Evolutionary conservation across 2,797 vertebrate species (phyloP), one percentile per base, ranked within the genome.

Genomic region (Bradypodion pumilum): DNA sequence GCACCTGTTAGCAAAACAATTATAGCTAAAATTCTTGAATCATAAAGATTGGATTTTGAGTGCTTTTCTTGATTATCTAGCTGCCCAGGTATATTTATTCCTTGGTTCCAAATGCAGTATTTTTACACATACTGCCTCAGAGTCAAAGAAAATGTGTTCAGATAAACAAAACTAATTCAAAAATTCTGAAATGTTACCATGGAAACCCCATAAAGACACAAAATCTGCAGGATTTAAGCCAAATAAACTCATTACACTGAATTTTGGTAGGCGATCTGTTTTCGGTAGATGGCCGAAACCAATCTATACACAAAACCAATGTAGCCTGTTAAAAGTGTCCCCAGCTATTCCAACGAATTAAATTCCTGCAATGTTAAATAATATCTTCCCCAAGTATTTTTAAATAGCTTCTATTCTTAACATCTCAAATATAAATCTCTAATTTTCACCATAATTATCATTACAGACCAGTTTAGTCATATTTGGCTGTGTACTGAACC

Each of bases 11-110:
- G 7, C 49, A 52, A 52, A 52, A 2, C 16, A 15, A 15, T 52
- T 52, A 15, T 15, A 12, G 49, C 16, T 52, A 12, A 52, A 5
- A 0, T 74, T 82, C 86, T 72, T 84, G 80, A 42, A 80, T 85
- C 84, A 83, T 83, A 86, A 75, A 82, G 72, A 85, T 91, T 88
- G 92, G 90, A 89, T 66, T 12, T 56, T 56, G 52, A 56, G 7
- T 60, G 2, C 78, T 29, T 35, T 1, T 37, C 5, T 46, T 68
- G 60, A 60, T 46, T 80, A 49, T 12, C 44, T 80, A 80, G 63
- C 8, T 59, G 27, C 59, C 42, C 60, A 29, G 66, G 80, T 27
- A 27, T n/a, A 72, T 65, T 40, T 52, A 63, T 40, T 42, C 59
- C 23, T 25, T 73, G 21, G 77, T 46, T 89, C 46, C 90, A 86